phyloP scores from a whole-genome alignment of 2,888 invertebrate species.

The Aleiodes alternator region DNA sequence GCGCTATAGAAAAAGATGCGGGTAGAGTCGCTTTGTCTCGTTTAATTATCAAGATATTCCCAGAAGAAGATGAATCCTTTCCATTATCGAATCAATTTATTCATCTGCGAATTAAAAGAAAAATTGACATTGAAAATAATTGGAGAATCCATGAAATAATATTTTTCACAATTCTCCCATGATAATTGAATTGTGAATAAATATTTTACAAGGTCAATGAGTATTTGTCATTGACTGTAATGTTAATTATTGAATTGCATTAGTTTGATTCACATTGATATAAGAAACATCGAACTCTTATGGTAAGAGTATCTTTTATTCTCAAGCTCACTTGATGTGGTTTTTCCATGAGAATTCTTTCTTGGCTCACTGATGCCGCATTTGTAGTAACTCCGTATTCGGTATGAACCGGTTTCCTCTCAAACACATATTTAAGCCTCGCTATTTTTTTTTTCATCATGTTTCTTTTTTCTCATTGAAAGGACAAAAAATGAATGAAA shows the following conservation, averaged over 20 bases:
- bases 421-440: slow-evolving; percentile 29
- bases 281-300: slow-evolving; percentile 54
- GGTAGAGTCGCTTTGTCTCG: no score
- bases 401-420: slow-evolving; percentile 41
- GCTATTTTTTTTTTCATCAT: no score
- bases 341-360: slow-evolving; percentile 8
- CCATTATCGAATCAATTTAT: no score
- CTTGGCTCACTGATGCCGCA: slow-evolving; percentile 35
- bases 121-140: neutral
- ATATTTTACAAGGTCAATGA: slow-evolving; percentile 37
- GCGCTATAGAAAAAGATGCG: no score
- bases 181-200: neutral
- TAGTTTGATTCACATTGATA: slow-evolving; percentile 35
- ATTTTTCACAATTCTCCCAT: neutral
- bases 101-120: no score
- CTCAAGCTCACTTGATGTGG: neutral
- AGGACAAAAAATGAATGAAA: neutral
- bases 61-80: neutral
- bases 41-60: no score
- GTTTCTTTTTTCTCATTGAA: slow-evolving; percentile 1
- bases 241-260: slow-evolving; percentile 27
- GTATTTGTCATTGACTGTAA: slow-evolving; percentile 49
- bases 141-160: neutral
- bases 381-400: slow-evolving; percentile 46
- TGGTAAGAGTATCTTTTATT: slow-evolving; percentile 40